Percentiles rank a stretch among this genome's conserved stretches.
These are phyloP conservation scores for Liparis tanakae DNA, from an alignment of 2,797 vertebrate genomes.

Conservation along the genomic window DNA sequence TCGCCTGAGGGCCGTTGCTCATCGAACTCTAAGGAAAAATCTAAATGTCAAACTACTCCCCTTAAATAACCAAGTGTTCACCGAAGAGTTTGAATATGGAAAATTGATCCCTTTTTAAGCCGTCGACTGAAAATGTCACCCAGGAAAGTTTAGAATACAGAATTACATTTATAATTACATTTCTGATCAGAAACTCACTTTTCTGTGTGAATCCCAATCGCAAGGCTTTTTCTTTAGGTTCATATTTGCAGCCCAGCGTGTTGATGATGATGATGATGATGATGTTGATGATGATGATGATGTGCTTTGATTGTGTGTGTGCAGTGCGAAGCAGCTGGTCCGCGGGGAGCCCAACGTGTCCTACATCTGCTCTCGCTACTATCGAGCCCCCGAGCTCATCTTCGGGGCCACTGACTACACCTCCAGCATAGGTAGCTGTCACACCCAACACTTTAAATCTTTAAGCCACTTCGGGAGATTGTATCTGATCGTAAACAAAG, in stretches of 20 bases:
- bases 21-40: not conserved
- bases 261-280: constrained; percentile 1
- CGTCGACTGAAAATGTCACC: not conserved
- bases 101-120: not conserved
- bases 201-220: not conserved
- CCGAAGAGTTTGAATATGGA: not conserved
- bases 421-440: constrained; percentile 93
- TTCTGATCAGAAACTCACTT: too few relatives aligned
- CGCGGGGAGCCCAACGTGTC: constrained; percentile 99
- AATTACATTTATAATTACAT: not conserved
- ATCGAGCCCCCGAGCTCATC: constrained; percentile 98
- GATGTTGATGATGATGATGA: constrained; percentile 5
- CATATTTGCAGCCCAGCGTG: not conserved
- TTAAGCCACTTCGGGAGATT: not conserved
- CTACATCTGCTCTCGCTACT: constrained; percentile 99
- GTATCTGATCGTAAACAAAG: not conserved
- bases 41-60: not conserved
- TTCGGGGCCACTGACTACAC: constrained; percentile 99
- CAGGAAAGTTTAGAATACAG: not conserved
- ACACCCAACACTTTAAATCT: not conserved
- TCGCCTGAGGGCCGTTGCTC: not conserved
- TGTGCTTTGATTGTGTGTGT: constrained; percentile 38
- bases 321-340: constrained; percentile 98
- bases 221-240: not conserved
- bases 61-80: not conserved